Evolutionary conservation across 1,140 invertebrate species (phyloP), one percentile per base, ranked within the genome.

Genomic region (Triops cancriformis): DNA sequence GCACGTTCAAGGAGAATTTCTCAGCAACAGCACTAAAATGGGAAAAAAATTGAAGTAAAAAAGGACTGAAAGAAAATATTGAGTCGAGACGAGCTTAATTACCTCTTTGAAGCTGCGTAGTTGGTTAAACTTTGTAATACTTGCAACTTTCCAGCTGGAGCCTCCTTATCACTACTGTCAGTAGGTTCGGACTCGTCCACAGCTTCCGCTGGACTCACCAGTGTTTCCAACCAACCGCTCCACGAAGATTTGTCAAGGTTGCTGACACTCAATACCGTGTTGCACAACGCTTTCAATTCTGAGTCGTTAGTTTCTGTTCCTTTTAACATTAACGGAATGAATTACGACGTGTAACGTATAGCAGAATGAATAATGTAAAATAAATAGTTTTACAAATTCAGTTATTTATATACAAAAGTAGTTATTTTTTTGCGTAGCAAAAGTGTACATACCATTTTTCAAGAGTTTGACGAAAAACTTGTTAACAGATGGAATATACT

Each of bases 391-490:
- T n/a, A 37, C 31, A 37, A 37, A 37, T 37, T 7, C 31, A 37
- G 2, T 37, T 37, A 37, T n/a, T n/a, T n/a, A n/a, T n/a, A n/a
- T n/a, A 37, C 31, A 37, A 2, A 37, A 37, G 31, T 37, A 4
- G 31, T 37, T 37, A 37, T 37, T 37, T 37, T 4, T 4, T 37
- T 37, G 31, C 31, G 31, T 37, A 37, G 2, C 2, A 37, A 37
- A 37, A 37, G 31, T 37, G 31, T 4, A 37, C 2, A 37, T 28
- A 72, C 76, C 51, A 72, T 26, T 43, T 73, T 79, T 78, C 26
- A 79, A 75, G 7, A 95, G 84, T 82, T 90, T 90, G 80, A 92
- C 93, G 81, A 94, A 92, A 81, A 94, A 93, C 81, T 92, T 91
- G 26, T 94, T 84, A 37, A 97, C 90, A 80, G 90, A 88, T 18